phyloP scores from a whole-genome alignment of 92 coral and sea anemone species.

The Actinernus sp. region DNA sequence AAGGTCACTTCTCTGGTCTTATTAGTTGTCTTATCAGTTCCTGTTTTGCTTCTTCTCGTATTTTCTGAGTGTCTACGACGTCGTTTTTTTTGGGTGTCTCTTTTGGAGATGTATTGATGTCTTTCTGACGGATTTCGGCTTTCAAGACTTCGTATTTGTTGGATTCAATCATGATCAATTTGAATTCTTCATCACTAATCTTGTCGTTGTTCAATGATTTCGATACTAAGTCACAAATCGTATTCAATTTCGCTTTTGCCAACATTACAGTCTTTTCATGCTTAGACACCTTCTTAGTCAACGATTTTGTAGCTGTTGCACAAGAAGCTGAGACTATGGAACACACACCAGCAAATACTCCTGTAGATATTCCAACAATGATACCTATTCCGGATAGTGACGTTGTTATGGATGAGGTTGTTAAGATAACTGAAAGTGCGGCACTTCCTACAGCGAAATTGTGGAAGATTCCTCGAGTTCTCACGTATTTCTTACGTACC shows the following conservation, averaged over 20 bases:
- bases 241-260: constrained; percentile 7
- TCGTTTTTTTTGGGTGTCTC: too few species aligned
- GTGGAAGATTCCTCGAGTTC: neutral
- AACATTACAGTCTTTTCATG: constrained; percentile 6
- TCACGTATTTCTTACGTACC: constrained; percentile 2
- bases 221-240: neutral
- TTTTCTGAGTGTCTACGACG: neutral
- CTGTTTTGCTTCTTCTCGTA: constrained; percentile 4
- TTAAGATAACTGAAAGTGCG: neutral
- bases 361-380: neutral
- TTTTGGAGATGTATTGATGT: neutral
- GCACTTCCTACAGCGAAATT: neutral
- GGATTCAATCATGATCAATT: neutral
- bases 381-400: neutral
- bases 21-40: neutral
- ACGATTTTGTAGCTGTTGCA: neutral
- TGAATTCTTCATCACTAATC: constrained; percentile 5
- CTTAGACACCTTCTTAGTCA: neutral
- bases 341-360: neutral
- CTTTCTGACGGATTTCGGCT: neutral
- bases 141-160: neutral
- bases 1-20: neutral
- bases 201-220: constrained; percentile 3
- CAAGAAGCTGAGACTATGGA: neutral
- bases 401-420: neutral